Evolutionary conservation across 2,888 invertebrate genomes (phyloP).

Genomic region (Vannuccia rotundouncinata): DNA sequence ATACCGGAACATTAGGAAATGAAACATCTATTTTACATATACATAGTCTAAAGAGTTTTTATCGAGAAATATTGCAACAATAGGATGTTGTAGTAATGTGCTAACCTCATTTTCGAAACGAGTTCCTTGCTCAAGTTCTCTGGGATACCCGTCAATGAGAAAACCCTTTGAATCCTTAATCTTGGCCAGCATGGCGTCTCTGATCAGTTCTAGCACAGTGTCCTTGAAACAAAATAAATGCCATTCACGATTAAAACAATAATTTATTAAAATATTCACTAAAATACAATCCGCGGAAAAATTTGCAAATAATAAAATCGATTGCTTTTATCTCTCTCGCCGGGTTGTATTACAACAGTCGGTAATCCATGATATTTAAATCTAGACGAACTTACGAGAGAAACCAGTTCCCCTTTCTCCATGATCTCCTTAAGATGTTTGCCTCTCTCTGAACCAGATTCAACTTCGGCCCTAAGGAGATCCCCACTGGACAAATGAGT

Average conservation of each 20-base stretch:
- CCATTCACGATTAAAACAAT: no score
- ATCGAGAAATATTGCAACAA: no score
- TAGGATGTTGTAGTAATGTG: neutral
- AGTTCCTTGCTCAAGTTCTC: constrained; percentile 77
- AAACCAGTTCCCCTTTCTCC: constrained; percentile 78
- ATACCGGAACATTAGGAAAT: no score
- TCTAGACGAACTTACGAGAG: constrained; percentile 60
- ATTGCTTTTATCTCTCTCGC: no score
- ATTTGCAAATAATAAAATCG: no score
- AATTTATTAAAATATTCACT: no score
- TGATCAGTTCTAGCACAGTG: constrained; percentile 32
- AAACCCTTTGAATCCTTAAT: constrained; percentile 61
- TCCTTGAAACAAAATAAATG: constrained; percentile 32
- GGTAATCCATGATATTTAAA: no score
- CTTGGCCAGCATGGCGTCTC: constrained; percentile 22
- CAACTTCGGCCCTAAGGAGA: constrained; percentile 78
- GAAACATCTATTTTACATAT: neutral
- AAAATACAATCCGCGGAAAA: no score
- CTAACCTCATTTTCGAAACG: constrained; percentile 81
- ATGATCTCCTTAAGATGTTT: constrained; percentile 75
- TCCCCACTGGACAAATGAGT: constrained; percentile 81
- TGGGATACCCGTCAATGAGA: constrained; percentile 85
- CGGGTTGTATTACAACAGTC: no score
- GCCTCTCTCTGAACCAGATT: constrained; percentile 78
- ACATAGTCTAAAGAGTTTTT: neutral